Evolutionary conservation across 2,888 invertebrate genomes (phyloP).

Genomic region (Serripes groenlandicus): DNA sequence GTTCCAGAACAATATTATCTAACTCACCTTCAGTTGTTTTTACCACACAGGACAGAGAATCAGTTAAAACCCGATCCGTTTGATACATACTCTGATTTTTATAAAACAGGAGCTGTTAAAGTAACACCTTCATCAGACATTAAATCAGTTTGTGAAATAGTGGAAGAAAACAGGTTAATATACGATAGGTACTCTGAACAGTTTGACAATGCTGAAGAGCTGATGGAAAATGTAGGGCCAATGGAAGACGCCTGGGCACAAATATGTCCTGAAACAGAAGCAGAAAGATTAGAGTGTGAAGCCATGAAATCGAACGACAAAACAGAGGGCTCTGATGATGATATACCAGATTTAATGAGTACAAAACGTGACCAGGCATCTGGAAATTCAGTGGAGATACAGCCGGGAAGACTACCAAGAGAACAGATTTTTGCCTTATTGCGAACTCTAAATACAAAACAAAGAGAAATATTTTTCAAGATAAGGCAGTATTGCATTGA

Average conservation of each 20-base stretch:
- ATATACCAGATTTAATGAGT: not conserved
- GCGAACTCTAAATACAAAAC: constrained; percentile 13
- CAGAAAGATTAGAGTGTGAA: not conserved
- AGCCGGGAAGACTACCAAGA: not conserved
- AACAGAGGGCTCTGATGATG: not conserved
- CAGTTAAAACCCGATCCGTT: constrained; percentile 31
- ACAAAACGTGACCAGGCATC: constrained; percentile 6
- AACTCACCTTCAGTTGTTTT: constrained; percentile 71
- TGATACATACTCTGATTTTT: too few relatives aligned
- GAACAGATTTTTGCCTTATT: constrained; percentile 1
- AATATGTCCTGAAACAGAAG: not conserved
- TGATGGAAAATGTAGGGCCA: not conserved
- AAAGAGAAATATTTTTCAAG: constrained; percentile 11
- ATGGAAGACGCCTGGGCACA: not conserved
- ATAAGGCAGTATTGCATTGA: not conserved
- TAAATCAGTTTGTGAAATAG: constrained; percentile 23
- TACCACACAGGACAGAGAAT: constrained; percentile 76
- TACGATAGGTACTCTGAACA: not conserved
- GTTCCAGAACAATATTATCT: constrained; percentile 56
- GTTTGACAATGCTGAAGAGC: not conserved
- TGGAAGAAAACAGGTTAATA: constrained; percentile 3
- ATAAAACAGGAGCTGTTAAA: too few relatives aligned
- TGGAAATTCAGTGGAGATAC: not conserved
- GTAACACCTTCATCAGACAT: constrained; percentile 38
- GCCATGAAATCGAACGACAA: not conserved